Evolutionary conservation across 2,113 vertebrate species (phyloP), one percentile per base, ranked within the genome.

Genomic region (Oncorhynchus tshawytscha): DNA sequence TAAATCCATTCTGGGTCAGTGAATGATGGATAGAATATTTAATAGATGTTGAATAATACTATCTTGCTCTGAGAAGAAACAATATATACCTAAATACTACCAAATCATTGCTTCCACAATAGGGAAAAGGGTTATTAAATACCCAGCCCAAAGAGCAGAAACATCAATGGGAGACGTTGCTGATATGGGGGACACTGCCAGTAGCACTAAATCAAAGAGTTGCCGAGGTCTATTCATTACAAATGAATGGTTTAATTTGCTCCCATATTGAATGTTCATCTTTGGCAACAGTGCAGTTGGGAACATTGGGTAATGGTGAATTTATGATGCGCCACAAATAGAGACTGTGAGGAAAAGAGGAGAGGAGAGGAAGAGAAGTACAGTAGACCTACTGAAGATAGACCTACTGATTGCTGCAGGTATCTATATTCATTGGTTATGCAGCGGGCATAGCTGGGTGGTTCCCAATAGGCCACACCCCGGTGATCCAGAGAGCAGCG

Each of bases 321-420:
- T 57, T 57, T 57, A 57, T 57, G 54, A 57, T 57, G 18, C 16
- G 54, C 54, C 54, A 57, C 54, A 57, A 57, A 57, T 3, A 20
- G 54, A 57, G 16, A 20, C 16, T 24, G 34, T 24, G 20, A 66
- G 65, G 13, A 16, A 13, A 25, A 11, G 24, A 2, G 67, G 9
- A n/a, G 15, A 34, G 4, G 59, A 62, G 20, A 20, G 59, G 59
- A 25, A 25, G 60, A 24, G 3, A 25, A 96, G 96, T 34, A 11
- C 48, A 51, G 48, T 18, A 54, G 13, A 54, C 51, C 51, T 54
- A 54, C 95, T 96, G 97, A 95, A 94, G 95, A 96, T 97, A 96
- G 96, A 99, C 98, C 96, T 99, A 99, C 98, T 98, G 97, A 97
- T 97, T 97, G 97, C 96, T 98, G 98, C 96, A 99, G 96, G 96